Percentiles rank a stretch among this genome's conserved stretches.
phyloP scores from a whole-genome alignment of 2,888 invertebrate genomes.

The Julus scanicus region DNA sequence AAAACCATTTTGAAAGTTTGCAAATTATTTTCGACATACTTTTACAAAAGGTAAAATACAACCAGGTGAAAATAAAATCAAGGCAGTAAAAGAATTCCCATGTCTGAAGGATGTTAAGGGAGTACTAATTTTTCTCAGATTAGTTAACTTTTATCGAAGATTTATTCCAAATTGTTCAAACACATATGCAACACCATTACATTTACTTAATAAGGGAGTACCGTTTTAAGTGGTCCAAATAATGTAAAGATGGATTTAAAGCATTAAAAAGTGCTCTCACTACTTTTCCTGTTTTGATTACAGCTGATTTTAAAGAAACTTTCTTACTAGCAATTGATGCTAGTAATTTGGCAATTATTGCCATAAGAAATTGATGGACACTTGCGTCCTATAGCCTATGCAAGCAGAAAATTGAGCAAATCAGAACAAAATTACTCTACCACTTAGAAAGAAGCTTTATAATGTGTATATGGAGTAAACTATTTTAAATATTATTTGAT shows the following conservation, averaged over 20 bases:
- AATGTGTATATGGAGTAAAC: not conserved
- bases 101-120: conserved; percentile 5
- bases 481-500: conserved; percentile 13
- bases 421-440: conserved; percentile 48
- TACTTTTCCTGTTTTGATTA: not conserved
- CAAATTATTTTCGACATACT: not conserved
- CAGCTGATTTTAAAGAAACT: not conserved
- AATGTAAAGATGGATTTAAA: not conserved
- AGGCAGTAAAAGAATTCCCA: conserved; percentile 48
- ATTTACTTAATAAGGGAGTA: not conserved
- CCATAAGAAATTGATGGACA: not conserved
- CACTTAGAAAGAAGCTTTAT: conserved; percentile 47
- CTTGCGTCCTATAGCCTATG: conserved; percentile 37
- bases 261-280: not conserved
- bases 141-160: conserved; percentile 39
- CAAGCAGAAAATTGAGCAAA: conserved; percentile 12
- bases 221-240: conserved; percentile 21
- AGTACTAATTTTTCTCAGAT: conserved; percentile 46
- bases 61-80: conserved; percentile 17
- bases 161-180: conserved; percentile 48
- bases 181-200: not conserved
- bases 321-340: conserved; percentile 48
- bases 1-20: not conserved
- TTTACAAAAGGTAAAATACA: conserved; percentile 2
- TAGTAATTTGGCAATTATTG: conserved; percentile 48